Evolutionary conservation across 1,140 invertebrate genomes (phyloP).

Genomic region (Cryptotermes secundus): DNA sequence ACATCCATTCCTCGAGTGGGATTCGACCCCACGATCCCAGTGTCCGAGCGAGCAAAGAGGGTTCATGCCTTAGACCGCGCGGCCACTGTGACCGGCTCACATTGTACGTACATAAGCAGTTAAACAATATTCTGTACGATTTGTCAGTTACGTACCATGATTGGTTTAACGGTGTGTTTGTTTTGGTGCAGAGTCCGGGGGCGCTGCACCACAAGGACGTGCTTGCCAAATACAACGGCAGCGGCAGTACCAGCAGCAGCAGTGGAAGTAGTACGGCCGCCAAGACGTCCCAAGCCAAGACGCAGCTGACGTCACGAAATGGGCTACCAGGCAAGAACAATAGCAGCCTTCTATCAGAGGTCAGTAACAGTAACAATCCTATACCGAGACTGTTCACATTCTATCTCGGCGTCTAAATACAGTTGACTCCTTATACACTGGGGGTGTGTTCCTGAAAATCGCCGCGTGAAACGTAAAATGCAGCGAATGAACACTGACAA

Average conservation of each 20-base stretch:
- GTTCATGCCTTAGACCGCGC: no score
- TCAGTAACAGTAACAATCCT: constrained; percentile 13
- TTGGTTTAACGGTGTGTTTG: neutral
- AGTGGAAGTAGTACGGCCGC: constrained; percentile 4
- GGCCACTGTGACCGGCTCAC: no score
- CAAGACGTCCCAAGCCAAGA: constrained; percentile 24
- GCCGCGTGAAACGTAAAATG: no score
- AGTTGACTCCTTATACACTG: no score
- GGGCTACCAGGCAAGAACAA: constrained; percentile 30
- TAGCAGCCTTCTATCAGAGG: constrained; percentile 24
- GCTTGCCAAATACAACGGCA: constrained; percentile 40
- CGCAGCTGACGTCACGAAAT: constrained; percentile 32
- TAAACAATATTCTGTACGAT: no score
- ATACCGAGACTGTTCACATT: neutral
- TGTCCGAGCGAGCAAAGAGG: no score
- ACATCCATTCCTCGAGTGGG: no score
- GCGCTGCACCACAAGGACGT: constrained; percentile 47
- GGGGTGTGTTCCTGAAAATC: no score
- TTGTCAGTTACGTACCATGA: no score
- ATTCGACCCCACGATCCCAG: no score
- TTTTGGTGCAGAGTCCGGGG: constrained; percentile 44
- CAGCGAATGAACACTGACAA: no score
- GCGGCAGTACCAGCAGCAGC: constrained; percentile 19
- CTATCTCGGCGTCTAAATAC: neutral
- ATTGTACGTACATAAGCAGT: no score